Conservation (phyloP, 2,888 invertebrate species). For the Caenorhabditis uteleia region DNA sequence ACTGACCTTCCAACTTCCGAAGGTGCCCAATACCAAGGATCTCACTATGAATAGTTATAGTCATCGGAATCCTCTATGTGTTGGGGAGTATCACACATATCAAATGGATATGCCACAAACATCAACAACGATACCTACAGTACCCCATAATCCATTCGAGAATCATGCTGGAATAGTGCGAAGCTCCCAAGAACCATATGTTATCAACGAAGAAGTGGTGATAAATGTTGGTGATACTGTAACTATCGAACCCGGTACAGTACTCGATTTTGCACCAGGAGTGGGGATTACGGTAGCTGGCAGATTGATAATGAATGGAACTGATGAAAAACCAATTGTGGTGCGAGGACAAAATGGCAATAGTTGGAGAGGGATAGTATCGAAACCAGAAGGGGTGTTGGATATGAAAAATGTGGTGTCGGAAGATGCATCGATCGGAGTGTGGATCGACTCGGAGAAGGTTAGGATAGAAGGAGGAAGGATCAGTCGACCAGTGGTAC, state of each 20-base stretch:
- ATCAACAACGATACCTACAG: background rate
- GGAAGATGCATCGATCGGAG: conserved; percentile 42
- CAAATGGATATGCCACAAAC: conserved; percentile 12
- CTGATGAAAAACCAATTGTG: conserved; percentile 23
- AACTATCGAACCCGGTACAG: conserved; percentile 36
- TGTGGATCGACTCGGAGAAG: conserved; percentile 46
- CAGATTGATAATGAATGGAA: conserved; percentile 37
- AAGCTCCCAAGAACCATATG: conserved; percentile 17
- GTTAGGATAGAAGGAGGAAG: conserved; percentile 28
- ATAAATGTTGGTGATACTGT: conserved; percentile 29
- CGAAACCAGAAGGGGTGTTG: conserved; percentile 34
- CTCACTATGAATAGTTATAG: conserved; percentile 1
- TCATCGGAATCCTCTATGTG: conserved; percentile 7
- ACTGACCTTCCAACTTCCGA: conserved; percentile 12
- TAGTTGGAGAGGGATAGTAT: conserved; percentile 39
- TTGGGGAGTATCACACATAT: conserved; percentile 11
- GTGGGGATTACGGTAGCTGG: conserved; percentile 39
- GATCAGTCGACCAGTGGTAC: conserved; percentile 30
- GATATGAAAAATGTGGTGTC: conserved; percentile 18
- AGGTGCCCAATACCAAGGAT: conserved; percentile 1
- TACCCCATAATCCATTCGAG: conserved; percentile 15
- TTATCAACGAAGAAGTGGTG: conserved; percentile 32
- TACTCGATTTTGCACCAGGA: conserved; percentile 39
- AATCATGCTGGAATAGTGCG: conserved; percentile 2
- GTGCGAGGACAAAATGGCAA: conserved; percentile 23